Evolutionary conservation across 1,140 invertebrate genomes (phyloP), one percentile per base, ranked within the genome.

Genomic region (Rhagoletis zephyria): DNA sequence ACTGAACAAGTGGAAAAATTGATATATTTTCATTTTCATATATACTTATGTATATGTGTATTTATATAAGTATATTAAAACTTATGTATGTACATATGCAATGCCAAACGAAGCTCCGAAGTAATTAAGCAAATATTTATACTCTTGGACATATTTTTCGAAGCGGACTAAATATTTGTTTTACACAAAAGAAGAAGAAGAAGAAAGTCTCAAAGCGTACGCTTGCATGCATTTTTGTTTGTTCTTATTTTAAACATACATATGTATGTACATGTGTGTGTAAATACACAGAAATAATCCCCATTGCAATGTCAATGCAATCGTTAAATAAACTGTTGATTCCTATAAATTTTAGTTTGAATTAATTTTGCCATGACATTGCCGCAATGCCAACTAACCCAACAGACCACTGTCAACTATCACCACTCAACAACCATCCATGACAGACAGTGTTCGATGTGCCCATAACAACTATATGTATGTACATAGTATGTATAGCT

Each of bases 311-410:
- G 74, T 81, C 45, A 81, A 81, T 81, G 74, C 48, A 81, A 56
- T n/a, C n/a, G 16, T 12, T 56, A n/a, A 81, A 56, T 81, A 56
- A 81, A 56, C 74, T 51, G 74, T 81, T 81, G 74, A 81, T 81
- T 81, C 48, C 7, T 81, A 56, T 81, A 81, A 74, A 74, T 74
- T 74, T 74, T n/a, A 56, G 19, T 81, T 81, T 81, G 48, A 56
- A 81, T 81, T 81, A 7, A 81, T 81, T 59, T 81, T 48, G 48
- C 74, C 74, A 81, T 81, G 74, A 81, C 74, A 81, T 81, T 81
- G 74, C 74, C 48, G 42, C 74, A 81, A 81, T 56, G 48, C 64
- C 64, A 67, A 19, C 4, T 4, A 67, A 67, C n/a, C 64, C n/a
- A 30, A 40, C n/a, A 4, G 64, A 67, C 4, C 9, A 14, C 51